Percentiles rank a stretch among this genome's conserved stretches.
Conservation (phyloP, 2,888 invertebrate genomes). For the Callimorpha dominula region DNA sequence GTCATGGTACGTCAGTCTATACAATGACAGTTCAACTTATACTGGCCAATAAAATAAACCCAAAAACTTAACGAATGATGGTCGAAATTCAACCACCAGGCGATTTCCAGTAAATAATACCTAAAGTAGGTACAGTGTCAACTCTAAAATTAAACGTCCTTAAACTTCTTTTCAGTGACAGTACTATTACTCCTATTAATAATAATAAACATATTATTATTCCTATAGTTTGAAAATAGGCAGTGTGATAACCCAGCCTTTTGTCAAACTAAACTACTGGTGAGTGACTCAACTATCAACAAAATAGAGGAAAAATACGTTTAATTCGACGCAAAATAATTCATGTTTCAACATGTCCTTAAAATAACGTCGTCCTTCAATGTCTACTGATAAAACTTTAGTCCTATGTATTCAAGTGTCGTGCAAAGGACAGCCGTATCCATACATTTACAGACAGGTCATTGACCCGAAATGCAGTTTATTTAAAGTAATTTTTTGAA, state of each 20-base stretch:
- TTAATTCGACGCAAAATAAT: background rate
- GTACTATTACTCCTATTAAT: background rate
- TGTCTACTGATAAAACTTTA: slow-evolving; percentile 8
- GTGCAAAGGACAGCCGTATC: slow-evolving; percentile 25
- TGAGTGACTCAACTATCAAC: background rate
- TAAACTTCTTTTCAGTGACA: background rate
- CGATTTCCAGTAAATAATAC: no score
- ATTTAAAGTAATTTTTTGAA: slow-evolving; percentile 36
- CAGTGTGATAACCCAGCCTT: background rate
- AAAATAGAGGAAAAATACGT: slow-evolving; percentile 7
- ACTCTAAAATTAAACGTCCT: background rate
- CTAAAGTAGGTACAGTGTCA: no score
- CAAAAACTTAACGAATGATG: no score
- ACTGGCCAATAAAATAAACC: no score
- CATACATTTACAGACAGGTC: slow-evolving; percentile 24
- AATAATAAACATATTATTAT: background rate
- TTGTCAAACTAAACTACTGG: background rate
- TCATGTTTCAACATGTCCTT: slow-evolving; percentile 26
- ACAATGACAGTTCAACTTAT: no score
- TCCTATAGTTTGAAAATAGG: background rate
- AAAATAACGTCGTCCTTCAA: slow-evolving; percentile 12
- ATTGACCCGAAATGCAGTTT: slow-evolving; percentile 32
- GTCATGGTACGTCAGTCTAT: no score
- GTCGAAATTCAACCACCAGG: no score
- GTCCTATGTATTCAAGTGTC: slow-evolving; percentile 31